These are phyloP conservation scores for Cactoblastis cactorum DNA, from an alignment of 2,888 invertebrate species.

Conservation along the genomic window DNA sequence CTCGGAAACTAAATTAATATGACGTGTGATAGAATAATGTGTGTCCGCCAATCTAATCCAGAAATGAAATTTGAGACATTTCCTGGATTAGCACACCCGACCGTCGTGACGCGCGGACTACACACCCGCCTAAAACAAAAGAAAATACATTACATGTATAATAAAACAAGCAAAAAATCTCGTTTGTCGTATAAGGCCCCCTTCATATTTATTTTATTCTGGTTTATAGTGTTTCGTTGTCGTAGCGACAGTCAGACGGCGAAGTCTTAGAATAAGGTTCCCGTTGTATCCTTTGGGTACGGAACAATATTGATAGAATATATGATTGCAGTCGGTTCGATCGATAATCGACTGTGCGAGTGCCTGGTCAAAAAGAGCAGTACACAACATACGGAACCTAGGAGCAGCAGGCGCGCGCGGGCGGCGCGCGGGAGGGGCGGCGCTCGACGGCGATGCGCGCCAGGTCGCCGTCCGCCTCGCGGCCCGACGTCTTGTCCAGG, in stretches of 20 bases:
- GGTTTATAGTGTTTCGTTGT: too few species aligned
- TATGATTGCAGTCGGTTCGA: too few species aligned
- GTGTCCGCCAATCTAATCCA: not conserved
- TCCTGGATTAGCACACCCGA: constrained; percentile 1
- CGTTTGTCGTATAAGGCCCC: not conserved
- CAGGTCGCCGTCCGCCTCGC: constrained; percentile 84
- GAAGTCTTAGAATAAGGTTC: too few species aligned
- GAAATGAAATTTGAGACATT: not conserved
- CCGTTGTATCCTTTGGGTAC: too few species aligned
- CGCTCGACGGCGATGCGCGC: constrained; percentile 83
- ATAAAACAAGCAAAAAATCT: not conserved
- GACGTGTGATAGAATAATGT: not conserved
- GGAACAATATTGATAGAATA: too few species aligned
- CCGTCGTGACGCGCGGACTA: not conserved
- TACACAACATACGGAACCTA: too few species aligned
- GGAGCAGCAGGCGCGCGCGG: constrained; percentile 74
- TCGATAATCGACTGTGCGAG: too few species aligned
- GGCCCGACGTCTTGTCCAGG: constrained; percentile 92
- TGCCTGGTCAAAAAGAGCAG: too few species aligned
- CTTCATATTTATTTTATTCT: too few species aligned
- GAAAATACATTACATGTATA: not conserved
- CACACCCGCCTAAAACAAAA: not conserved
- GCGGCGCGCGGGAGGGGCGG: constrained; percentile 82
- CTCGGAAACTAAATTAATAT: not conserved
- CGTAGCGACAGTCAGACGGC: too few species aligned